Evolutionary conservation across 23 tunicate genomes (phyloP).

Genomic region (Ciona savignyi): DNA sequence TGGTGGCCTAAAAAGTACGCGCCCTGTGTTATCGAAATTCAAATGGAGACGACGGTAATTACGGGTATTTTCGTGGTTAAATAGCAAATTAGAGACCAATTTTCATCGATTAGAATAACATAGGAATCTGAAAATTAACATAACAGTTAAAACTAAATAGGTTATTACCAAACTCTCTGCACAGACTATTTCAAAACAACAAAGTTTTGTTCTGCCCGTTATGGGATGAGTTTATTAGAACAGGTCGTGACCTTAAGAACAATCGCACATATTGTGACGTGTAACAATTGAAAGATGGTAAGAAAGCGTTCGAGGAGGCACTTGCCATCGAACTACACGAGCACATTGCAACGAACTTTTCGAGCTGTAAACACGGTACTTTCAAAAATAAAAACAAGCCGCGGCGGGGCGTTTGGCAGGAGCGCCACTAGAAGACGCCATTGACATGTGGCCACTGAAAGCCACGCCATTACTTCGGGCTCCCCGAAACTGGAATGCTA

Average conservation of each 20-base stretch:
- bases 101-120: no score
- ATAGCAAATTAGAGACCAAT: no score
- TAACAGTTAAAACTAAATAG: no score
- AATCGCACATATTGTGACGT: constrained; percentile 1
- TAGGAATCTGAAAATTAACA: no score
- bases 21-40: no score
- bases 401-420: background rate
- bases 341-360: background rate
- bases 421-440: background rate
- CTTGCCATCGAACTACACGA: background rate
- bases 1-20: no score
- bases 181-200: no score
- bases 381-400: background rate
- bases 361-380: background rate
- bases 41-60: no score
- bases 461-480: background rate
- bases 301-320: background rate
- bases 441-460: background rate
- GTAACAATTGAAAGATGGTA: background rate
- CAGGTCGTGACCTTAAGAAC: background rate
- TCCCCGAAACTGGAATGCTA: background rate
- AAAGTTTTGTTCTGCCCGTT: constrained; percentile 6
- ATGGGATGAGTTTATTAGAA: constrained; percentile 4
- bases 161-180: no score
- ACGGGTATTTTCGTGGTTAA: no score